Base-by-base conservation (phyloP, 2,113 vertebrate genomes). In the Rhabdornis inornatus region DNA sequence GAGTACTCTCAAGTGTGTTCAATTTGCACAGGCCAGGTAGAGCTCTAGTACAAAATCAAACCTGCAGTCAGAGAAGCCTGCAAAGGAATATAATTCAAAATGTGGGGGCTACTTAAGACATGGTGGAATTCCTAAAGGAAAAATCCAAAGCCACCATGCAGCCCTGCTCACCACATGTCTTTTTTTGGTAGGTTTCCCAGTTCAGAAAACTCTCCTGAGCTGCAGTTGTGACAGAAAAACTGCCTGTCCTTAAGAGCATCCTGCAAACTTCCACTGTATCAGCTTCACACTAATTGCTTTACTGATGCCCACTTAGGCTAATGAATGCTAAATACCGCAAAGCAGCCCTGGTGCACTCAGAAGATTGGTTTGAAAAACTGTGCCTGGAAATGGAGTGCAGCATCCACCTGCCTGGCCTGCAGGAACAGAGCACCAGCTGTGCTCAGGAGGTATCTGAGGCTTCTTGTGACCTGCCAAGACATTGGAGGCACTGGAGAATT, bases 291-390 rank as follows among this genome's bases (percentile, higher is more conserved):
- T 90, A 80, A 83, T 72, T 82, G 59, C 63, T 92, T 94, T 57
- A 76, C 88, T 94, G 90, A 83, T 72, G 79, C 50, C 83, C 65
- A 24, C 70, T 93, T 90, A 47, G n/a, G 44, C 49, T 94, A 85
- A 86, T 79, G 50, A 80, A 88, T 69, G 56, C 25, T 59, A 79
- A 94, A 81, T 75, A 81, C 87, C 83, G 77, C 68, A 80, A 37
- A 75, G 59, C 50, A 45, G 77, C 77, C 18, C 37, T 59, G 31
- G 53, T 59, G 45, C 7, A 21, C 40, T 90, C 1, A 4, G 90
- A 71, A 70, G 81, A 71, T 10, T 21, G 49, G n/a, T 49, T 84
- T 75, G 78, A 47, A 61, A 70, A 87, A n/a, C 30, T 13, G 33
- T 20, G 20, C 57, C 83, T 77, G 64, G 53, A 77, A 83, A 49